Conservation (phyloP, 2,113 vertebrate genomes). For the Lasiurus borealis region DNA sequence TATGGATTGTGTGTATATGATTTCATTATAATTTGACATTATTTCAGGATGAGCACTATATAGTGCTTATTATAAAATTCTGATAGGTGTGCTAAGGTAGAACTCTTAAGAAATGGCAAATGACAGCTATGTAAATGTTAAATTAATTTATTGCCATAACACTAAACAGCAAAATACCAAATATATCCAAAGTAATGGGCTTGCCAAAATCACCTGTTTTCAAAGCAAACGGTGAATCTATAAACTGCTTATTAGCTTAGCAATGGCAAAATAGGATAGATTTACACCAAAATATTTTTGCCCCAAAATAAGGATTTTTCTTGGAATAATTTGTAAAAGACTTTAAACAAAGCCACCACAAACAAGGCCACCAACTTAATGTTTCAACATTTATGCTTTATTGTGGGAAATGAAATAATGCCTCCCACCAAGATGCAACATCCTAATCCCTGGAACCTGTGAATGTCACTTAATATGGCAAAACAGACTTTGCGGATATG, state of each 20-base stretch:
- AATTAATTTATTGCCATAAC: constrained; percentile 45
- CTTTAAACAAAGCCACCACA: not conserved
- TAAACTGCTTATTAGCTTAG: not conserved
- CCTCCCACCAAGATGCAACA: not conserved
- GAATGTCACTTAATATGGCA: not conserved
- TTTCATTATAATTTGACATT: not conserved
- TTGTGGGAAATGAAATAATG: not conserved
- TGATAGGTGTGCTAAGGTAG: not conserved
- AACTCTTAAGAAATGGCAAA: constrained; percentile 48
- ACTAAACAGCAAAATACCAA: constrained; percentile 31
- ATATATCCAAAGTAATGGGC: constrained; percentile 56
- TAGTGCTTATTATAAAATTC: not conserved
- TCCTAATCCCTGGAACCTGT: not conserved
- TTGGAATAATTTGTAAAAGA: constrained; percentile 21
- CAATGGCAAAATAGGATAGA: not conserved
- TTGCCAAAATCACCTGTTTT: constrained; percentile 53
- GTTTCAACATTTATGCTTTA: not conserved
- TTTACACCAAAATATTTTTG: constrained; percentile 57
- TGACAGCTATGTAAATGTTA: not conserved
- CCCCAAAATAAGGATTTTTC: constrained; percentile 35
- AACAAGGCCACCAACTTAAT: not conserved
- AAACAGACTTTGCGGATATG: not conserved
- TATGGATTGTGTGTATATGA: not conserved
- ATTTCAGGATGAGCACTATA: not conserved
- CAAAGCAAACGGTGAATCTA: constrained; percentile 50